A percentile compares a stretch with the other conserved stretches of the same genome.
phyloP scores from a whole-genome alignment of 2,888 invertebrate genomes.

The Agrotis ipsilon region DNA sequence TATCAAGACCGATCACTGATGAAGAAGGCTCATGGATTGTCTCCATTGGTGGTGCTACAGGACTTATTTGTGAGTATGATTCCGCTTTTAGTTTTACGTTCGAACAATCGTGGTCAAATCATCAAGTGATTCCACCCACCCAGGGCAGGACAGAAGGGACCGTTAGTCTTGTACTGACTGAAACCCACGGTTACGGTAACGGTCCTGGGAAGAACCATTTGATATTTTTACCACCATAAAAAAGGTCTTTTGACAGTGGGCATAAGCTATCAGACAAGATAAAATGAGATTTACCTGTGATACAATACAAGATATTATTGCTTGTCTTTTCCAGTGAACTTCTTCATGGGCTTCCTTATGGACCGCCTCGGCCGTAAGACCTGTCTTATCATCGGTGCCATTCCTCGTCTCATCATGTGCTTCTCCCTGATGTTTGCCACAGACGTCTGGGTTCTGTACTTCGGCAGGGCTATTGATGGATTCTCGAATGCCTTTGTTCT shows the following conservation, averaged over 20 bases:
- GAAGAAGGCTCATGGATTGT: constrained; percentile 72
- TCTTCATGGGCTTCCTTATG: constrained; percentile 57
- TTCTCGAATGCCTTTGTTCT: constrained; percentile 66
- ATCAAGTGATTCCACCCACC: too few species aligned
- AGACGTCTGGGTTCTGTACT: constrained; percentile 74
- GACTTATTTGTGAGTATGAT: constrained; percentile 36
- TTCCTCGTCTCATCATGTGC: constrained; percentile 68
- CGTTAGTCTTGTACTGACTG: too few species aligned
- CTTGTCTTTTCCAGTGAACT: constrained; percentile 55
- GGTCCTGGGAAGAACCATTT: too few species aligned
- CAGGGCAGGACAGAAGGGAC: too few species aligned
- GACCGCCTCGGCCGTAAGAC: constrained; percentile 64
- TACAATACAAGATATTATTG: too few species aligned
- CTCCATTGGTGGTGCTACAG: constrained; percentile 67
- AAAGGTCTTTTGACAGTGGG: too few species aligned
- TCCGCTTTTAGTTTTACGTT: too few species aligned
- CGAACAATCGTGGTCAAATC: too few species aligned
- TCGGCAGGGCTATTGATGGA: constrained; percentile 68
- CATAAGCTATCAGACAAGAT: too few species aligned
- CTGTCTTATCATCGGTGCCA: constrained; percentile 65
- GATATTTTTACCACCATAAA: too few species aligned
- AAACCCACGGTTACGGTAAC: too few species aligned
- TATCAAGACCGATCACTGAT: constrained; percentile 65
- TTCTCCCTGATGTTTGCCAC: constrained; percentile 70
- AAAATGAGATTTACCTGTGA: too few species aligned